Evolutionary conservation across 2,888 invertebrate genomes (phyloP).

Genomic region (Saturnia japonica): DNA sequence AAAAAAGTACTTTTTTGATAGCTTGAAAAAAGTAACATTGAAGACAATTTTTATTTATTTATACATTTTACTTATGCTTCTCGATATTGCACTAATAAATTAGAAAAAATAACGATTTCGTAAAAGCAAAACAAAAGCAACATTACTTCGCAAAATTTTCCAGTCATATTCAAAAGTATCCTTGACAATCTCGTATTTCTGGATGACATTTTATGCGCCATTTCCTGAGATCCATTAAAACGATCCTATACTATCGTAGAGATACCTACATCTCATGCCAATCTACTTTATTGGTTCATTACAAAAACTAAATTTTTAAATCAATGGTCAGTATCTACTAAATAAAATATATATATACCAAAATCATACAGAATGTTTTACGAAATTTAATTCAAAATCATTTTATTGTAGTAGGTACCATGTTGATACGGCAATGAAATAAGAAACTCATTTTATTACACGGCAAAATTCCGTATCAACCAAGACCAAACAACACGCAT

Average conservation of each 20-base stretch:
- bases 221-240: neutral
- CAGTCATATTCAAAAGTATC: neutral
- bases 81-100: no score
- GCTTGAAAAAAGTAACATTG: no score
- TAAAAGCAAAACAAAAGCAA: no score
- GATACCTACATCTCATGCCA: neutral
- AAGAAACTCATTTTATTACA: neutral
- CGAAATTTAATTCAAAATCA: neutral
- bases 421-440: neutral
- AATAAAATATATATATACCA: neutral
- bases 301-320: neutral
- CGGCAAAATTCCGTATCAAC: neutral
- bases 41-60: no score
- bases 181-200: neutral
- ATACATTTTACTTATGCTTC: no score
- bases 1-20: no score
- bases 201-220: neutral
- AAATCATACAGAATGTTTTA: neutral
- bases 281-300: neutral
- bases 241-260: neutral
- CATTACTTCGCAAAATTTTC: no score
- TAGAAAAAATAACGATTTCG: no score
- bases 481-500: no score
- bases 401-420: no score
- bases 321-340: neutral